Conservation (phyloP, 1,140 invertebrate genomes). For the Liolophura sinensis region DNA sequence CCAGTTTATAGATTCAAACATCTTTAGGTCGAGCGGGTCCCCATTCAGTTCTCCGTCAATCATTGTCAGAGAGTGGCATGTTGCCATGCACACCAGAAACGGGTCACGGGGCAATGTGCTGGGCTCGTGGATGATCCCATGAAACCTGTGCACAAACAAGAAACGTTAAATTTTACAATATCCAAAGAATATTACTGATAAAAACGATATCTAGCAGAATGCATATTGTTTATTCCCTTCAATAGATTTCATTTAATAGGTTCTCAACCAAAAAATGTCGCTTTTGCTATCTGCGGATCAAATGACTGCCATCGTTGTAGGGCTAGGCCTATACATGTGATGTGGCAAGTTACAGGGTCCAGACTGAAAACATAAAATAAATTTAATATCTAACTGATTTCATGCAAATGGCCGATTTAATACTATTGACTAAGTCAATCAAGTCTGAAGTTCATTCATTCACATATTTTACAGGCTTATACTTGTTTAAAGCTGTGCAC, state of each 20-base stretch:
- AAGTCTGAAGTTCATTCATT: slow-evolving; percentile 7
- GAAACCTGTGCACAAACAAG: slow-evolving; percentile 32
- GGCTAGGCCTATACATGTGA: too few species aligned
- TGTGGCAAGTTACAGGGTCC: too few species aligned
- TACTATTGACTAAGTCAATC: not conserved
- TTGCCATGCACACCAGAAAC: slow-evolving; percentile 68
- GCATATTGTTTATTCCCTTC: too few species aligned
- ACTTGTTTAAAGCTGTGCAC: not conserved
- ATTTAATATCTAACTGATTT: too few species aligned
- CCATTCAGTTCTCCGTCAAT: slow-evolving; percentile 82
- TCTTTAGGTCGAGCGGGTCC: slow-evolving; percentile 91
- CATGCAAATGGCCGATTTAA: too few species aligned
- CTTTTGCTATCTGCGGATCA: too few species aligned
- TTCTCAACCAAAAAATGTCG: not conserved
- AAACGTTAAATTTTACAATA: not conserved
- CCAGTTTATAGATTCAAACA: slow-evolving; percentile 68
- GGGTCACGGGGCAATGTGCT: slow-evolving; percentile 27
- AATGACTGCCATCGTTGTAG: too few species aligned
- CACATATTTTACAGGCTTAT: not conserved
- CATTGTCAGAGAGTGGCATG: slow-evolving; percentile 87
- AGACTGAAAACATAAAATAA: too few species aligned
- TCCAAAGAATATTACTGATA: too few species aligned
- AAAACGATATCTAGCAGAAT: too few species aligned
- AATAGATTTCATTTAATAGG: too few species aligned
- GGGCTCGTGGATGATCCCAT: slow-evolving; percentile 29